Conservation (phyloP, 1,140 invertebrate genomes). For the Gonatopus flavifemur region DNA sequence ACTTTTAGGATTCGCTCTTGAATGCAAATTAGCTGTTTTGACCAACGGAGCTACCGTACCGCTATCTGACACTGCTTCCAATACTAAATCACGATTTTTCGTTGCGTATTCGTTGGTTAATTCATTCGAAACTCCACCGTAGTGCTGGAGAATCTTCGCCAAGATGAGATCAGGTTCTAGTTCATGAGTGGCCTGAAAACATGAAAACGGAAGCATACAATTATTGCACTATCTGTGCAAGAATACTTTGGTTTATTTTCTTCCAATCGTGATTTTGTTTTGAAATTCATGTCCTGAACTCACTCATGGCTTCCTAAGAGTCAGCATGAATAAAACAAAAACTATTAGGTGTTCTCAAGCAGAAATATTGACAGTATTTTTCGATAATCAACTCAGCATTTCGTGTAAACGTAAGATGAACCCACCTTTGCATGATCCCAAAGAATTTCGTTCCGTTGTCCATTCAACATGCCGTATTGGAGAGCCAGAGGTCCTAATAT, state of each 20-base stretch:
- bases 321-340: too few species aligned
- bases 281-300: too few species aligned
- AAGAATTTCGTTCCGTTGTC: constrained; percentile 76
- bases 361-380: too few species aligned
- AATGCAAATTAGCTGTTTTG: constrained; percentile 72
- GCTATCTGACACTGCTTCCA: constrained; percentile 88
- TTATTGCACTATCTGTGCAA: too few species aligned
- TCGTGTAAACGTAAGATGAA: too few species aligned
- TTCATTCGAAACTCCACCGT: constrained; percentile 36
- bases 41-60: constrained; percentile 74
- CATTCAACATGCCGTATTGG: constrained; percentile 76
- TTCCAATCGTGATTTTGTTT: too few species aligned
- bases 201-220: too few species aligned
- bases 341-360: too few species aligned
- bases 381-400: too few species aligned
- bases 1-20: constrained; percentile 70
- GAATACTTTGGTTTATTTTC: too few species aligned
- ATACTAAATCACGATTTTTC: constrained; percentile 72
- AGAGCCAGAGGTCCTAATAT: constrained; percentile 76
- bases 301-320: too few species aligned
- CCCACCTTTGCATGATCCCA: constrained; percentile 72
- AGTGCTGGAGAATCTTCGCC: constrained; percentile 65
- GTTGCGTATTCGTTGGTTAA: constrained; percentile 35
- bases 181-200: constrained; percentile 48
- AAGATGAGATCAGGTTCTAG: constrained; percentile 64